Evolutionary conservation across 2,888 invertebrate genomes (phyloP).

Genomic region (Ochlodes sylvanus): DNA sequence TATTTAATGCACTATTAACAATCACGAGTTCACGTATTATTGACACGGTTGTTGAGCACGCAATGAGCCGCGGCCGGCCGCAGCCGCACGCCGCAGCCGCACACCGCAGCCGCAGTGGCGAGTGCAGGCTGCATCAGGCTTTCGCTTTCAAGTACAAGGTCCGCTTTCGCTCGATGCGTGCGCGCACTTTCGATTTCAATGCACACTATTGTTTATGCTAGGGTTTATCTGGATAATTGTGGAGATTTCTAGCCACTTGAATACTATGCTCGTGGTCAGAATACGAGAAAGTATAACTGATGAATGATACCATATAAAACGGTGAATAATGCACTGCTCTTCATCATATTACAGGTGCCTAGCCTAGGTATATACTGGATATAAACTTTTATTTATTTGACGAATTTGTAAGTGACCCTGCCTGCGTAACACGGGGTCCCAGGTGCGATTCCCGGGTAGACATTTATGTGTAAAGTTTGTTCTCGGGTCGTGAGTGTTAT

Average conservation of each 20-base stretch:
- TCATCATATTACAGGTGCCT: no score
- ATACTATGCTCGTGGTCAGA: not conserved
- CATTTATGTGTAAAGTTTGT: no score
- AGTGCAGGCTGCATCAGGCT: constrained; percentile 30
- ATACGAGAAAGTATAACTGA: not conserved
- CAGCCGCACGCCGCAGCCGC: not conserved
- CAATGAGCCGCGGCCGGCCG: not conserved
- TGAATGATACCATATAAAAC: no score
- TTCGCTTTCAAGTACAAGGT: constrained; percentile 65
- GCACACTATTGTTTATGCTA: constrained; percentile 26
- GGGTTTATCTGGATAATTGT: constrained; percentile 16
- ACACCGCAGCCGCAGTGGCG: not conserved
- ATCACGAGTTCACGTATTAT: not conserved
- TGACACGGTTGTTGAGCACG: not conserved
- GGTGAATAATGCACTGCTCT: no score
- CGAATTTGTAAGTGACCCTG: no score
- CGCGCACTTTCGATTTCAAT: constrained; percentile 53
- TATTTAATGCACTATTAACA: not conserved
- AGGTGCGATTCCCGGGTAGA: no score
- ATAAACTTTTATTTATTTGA: no score
- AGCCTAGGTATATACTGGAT: no score
- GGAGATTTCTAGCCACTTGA: constrained; percentile 2
- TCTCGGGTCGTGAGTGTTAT: no score
- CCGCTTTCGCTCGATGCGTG: constrained; percentile 47
- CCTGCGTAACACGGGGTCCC: no score